Percentiles rank a stretch among this genome's conserved stretches.
phyloP scores from a whole-genome alignment of 2,113 vertebrate genomes.

The Trogon melanurus region DNA sequence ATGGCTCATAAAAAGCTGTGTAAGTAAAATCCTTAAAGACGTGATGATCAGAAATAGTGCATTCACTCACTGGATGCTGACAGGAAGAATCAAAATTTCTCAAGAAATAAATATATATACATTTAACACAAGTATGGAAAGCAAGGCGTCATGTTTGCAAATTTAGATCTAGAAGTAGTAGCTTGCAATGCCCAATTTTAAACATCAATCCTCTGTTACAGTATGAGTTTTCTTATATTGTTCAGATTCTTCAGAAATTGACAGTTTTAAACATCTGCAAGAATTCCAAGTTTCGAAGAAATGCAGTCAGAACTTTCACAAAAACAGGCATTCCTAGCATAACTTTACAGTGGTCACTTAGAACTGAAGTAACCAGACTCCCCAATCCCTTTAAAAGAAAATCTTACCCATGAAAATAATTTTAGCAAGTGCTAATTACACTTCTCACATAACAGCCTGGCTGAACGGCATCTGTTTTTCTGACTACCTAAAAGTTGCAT shows the following conservation, averaged over 20 bases:
- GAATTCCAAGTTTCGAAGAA: background rate
- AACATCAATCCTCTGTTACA: background rate
- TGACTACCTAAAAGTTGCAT: background rate
- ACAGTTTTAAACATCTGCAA: background rate
- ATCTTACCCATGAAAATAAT: background rate
- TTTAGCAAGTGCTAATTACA: conserved; percentile 17
- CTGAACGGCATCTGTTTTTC: background rate
- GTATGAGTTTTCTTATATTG: background rate
- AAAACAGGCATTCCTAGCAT: background rate
- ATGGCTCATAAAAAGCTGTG: background rate
- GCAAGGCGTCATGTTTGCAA: background rate
- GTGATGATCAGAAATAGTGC: background rate
- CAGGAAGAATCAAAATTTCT: background rate
- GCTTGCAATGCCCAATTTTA: background rate
- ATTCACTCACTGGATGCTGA: background rate
- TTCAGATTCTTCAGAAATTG: background rate
- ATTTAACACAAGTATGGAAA: background rate
- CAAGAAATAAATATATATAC: background rate
- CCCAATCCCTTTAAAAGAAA: background rate
- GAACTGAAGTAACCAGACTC: background rate
- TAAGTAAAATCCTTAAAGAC: background rate
- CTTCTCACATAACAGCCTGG: background rate
- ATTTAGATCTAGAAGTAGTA: background rate
- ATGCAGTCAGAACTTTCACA: background rate
- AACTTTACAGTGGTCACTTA: background rate